phyloP scores from a whole-genome alignment of 1,140 invertebrate genomes.

The Apis florea region DNA sequence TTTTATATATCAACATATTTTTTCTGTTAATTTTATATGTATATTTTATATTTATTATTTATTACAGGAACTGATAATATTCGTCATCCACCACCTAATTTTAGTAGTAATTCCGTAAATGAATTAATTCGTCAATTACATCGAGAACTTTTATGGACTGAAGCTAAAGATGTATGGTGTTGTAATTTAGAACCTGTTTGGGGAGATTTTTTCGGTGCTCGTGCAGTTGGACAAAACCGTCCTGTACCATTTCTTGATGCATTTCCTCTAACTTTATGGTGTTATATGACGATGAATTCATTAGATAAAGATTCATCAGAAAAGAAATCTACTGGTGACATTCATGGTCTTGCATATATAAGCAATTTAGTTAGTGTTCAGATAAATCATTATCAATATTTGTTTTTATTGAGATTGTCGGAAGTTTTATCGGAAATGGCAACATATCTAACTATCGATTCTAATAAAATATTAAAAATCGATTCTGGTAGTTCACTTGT shows the following conservation, averaged over 20 bases:
- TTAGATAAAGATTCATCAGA: conserved; percentile 6
- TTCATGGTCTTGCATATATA: conserved; percentile 87
- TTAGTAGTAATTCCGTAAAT: conserved; percentile 76
- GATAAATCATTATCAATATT: conserved; percentile 95
- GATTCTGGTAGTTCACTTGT: conserved; percentile 83
- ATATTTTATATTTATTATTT: conserved; percentile 60
- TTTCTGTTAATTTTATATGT: conserved; percentile 35
- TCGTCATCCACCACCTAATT: conserved; percentile 73
- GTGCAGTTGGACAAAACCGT: conserved; percentile 85
- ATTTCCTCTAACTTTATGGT: conserved; percentile 92
- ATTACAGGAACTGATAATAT: conserved; percentile 81
- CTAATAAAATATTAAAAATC: conserved; percentile 85
- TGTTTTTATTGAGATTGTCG: conserved; percentile 91
- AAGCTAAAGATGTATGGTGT: conserved; percentile 93
- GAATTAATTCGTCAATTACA: conserved; percentile 80
- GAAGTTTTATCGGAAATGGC: conserved; percentile 91
- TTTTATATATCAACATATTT: neutral
- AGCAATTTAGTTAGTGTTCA: conserved; percentile 91
- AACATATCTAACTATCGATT: conserved; percentile 90
- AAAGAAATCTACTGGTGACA: conserved; percentile 78
- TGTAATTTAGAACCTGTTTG: conserved; percentile 93
- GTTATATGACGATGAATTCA: conserved; percentile 79
- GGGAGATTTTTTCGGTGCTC: conserved; percentile 93
- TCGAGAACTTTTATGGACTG: conserved; percentile 89
- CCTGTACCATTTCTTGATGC: conserved; percentile 94